Percentiles rank a stretch among this genome's conserved stretches.
These are phyloP conservation scores for Petrocephalus sullivani DNA, from an alignment of 2,797 vertebrate species.

Conservation along the genomic window DNA sequence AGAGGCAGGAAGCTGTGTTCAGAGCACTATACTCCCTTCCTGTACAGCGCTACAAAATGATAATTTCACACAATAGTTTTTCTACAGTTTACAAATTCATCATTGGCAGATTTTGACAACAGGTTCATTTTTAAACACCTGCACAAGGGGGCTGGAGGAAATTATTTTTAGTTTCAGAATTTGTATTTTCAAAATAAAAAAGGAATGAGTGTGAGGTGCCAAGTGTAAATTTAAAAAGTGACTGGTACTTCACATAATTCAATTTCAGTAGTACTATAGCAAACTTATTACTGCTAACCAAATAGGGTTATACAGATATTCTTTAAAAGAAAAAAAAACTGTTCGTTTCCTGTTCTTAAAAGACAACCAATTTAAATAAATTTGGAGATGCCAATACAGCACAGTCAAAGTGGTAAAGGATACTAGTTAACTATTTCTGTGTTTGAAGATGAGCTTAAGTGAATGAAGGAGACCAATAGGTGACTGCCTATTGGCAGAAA, in stretches of 20 bases:
- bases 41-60: conserved; percentile 38
- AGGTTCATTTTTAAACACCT: background rate
- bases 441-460: background rate
- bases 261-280: background rate
- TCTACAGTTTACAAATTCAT: background rate
- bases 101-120: background rate
- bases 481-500: background rate
- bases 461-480: background rate
- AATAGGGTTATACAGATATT: background rate
- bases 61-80: conserved; percentile 12
- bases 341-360: background rate
- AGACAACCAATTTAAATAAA: background rate
- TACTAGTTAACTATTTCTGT: background rate
- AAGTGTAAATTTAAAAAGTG: background rate
- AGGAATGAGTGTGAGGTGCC: conserved; percentile 26
- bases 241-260: background rate
- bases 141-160: conserved; percentile 21
- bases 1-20: conserved; percentile 46
- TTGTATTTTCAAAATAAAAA: conserved; percentile 16
- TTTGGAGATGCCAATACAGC: background rate
- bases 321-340: background rate
- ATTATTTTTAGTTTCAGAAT: conserved; percentile 17
- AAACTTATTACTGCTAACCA: background rate
- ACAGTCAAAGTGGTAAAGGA: background rate
- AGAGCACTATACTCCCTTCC: conserved; percentile 43